Base-by-base conservation (phyloP, 1,140 invertebrate genomes). In the Halictus rubicundus region DNA sequence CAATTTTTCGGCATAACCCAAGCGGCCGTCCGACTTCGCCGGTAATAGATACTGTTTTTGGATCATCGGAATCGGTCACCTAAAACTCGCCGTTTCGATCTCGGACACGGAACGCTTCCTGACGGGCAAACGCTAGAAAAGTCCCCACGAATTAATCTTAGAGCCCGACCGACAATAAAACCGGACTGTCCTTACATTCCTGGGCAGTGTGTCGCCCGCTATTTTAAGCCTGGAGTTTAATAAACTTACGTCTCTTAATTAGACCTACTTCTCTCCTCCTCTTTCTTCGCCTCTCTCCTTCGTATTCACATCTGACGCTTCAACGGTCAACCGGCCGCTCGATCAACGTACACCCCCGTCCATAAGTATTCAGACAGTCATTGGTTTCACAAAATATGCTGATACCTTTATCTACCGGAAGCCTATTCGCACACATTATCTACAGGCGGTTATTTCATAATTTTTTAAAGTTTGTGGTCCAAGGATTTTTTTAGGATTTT, bases 141-240 rank as follows among this genome's bases (percentile, higher is more conserved):
- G 80, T 69, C 49, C 42, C 75, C 73, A 61, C 79, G 84, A 88
- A 87, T 89, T 89, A 89, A 89, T 89, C 86, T 90, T 85, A 88
- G 86, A 86, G 82, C 79, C 83, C 79, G 85, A 78, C 82, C 87
- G 86, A 88, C 88, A 90, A 91, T 91, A 91, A 91, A 91, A 89
- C 87, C 80, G 85, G 82, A 71, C 84, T 91, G 90, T 91, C 91
- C 89, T 92, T 91, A 89, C 90, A 93, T 93, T 93, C 91, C 86
- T 89, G 83, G 84, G 73, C 88, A 90, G 89, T 92, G 91, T 91
- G 92, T 91, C 90, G 91, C 84, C 82, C 39, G 89, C 89, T 92
- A 93, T 92, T 92, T 92, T 91, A 91, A 92, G 85, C 82, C 71
- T 61, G 52, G 79, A 84, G 85, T 88, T 91, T 90, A 89, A 90